Evolutionary conservation across 2,888 invertebrate species (phyloP), one percentile per base, ranked within the genome.

Genomic region (Petrolisthes manimaculis): DNA sequence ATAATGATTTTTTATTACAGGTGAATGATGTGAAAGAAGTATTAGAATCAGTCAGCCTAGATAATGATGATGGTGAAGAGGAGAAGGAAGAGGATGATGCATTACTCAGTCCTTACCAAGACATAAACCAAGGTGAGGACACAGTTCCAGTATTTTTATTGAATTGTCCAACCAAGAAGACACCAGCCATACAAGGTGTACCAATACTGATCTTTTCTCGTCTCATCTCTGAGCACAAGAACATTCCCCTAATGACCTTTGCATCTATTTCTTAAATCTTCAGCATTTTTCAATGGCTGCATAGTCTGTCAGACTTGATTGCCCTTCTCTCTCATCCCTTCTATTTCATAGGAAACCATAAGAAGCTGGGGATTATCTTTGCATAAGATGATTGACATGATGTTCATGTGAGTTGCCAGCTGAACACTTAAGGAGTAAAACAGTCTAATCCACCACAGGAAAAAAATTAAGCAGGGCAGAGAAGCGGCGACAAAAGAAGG

Each of bases 401-500:
- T n/a, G 74, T n/a, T 53, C 6, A n/a, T 51, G 18, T 12, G n/a
- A 5, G 18, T 67, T 67, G 12, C 37, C 4, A 3, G 37, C n/a
- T 71, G 12, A 8, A 3, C 24, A 71, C 18, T 2, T 71, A n/a
- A 18, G n/a, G 5, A 18, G 37, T 37, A 37, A 37, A 37, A 37
- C 37, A 37, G 37, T 37, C 37, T 37, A 37, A 37, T 37, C 51
- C 24, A 14, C 6, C 51, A 18, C 71, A 21, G 85, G 55, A 37
- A 86, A 61, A 55, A 91, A 90, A 75, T 51, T 89, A 12, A 88
- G 88, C 12, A 86, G 87, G 53, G 91, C 91, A 12, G 90, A 89
- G 82, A 89, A 88, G 74, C 83, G 91, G 12, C 87, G 91, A 4
- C 89, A 90, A 61, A 91, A 91, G 79, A 91, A 91, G 81, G 90